A percentile compares a stretch with the other conserved stretches of the same genome.
Evolutionary conservation across 37 sponge, comb jelly and placozoan species (phyloP).

Genomic region (Beroe ovata): DNA sequence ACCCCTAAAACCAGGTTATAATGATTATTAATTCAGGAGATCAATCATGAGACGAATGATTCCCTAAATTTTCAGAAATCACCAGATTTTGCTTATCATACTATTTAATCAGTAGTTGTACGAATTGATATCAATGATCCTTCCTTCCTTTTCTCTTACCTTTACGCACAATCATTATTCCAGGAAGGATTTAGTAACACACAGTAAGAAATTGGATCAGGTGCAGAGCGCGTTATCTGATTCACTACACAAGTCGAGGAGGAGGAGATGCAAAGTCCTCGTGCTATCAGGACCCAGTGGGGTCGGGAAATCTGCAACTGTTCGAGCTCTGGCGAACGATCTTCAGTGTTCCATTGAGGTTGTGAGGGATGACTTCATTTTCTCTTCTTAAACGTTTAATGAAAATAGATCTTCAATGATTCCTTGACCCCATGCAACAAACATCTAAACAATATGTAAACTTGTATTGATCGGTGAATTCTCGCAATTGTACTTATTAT

Average conservation of each 20-base stretch:
- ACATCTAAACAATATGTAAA: too few relatives aligned
- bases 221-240: conserved; percentile 75
- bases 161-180: too few relatives aligned
- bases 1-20: conserved; percentile 22
- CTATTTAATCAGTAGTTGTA: too few relatives aligned
- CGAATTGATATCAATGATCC: too few relatives aligned
- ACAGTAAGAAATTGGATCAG: conserved; percentile 84
- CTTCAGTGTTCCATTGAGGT: conserved; percentile 70
- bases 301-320: conserved; percentile 84
- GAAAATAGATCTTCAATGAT: not conserved
- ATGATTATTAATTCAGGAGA: not conserved
- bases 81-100: too few relatives aligned
- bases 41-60: too few relatives aligned
- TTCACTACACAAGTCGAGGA: conserved; percentile 68
- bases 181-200: conserved; percentile 61
- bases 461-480: too few relatives aligned
- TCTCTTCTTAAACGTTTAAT: not conserved
- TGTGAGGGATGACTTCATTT: not conserved
- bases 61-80: too few relatives aligned
- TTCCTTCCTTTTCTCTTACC: too few relatives aligned
- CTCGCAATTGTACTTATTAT: too few relatives aligned
- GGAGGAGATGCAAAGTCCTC: conserved; percentile 58
- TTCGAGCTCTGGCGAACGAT: conserved; percentile 72
- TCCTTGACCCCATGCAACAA: too few relatives aligned
- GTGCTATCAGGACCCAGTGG: conserved; percentile 82